These are phyloP conservation scores for Clostera curtula DNA, from an alignment of 2,888 invertebrate genomes.

Conservation along the genomic window DNA sequence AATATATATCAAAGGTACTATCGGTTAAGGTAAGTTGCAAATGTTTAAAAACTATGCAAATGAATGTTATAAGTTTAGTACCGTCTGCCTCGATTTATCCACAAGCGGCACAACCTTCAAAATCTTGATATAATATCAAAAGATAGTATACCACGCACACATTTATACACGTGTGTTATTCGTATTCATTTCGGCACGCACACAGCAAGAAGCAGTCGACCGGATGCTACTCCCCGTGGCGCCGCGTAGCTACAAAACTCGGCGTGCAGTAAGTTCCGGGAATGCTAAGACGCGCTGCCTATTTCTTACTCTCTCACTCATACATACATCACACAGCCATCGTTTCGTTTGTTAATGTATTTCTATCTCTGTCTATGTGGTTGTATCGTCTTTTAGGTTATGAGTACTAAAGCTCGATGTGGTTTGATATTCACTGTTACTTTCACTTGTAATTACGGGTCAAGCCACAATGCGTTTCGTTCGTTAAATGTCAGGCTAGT, in stretches of 20 bases:
- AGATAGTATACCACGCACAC: slow-evolving; percentile 39
- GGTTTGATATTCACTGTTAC: slow-evolving; percentile 5
- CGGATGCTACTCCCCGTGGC: slow-evolving; percentile 93
- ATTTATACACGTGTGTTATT: slow-evolving; percentile 64
- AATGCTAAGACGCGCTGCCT: slow-evolving; percentile 46
- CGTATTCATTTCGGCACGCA: slow-evolving; percentile 33
- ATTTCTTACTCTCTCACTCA: slow-evolving; percentile 51
- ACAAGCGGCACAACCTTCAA: slow-evolving; percentile 19
- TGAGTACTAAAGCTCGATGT: slow-evolving; percentile 25
- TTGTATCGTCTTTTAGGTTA: slow-evolving; percentile 27
- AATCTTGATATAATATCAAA: slow-evolving; percentile 10
- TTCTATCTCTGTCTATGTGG: slow-evolving; percentile 23
- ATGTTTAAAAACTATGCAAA: too few relatives aligned
- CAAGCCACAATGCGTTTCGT: too few relatives aligned
- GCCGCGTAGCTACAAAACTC: slow-evolving; percentile 94
- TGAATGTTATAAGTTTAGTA: not conserved
- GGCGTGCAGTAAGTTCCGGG: slow-evolving; percentile 92
- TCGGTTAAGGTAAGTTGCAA: too few relatives aligned
- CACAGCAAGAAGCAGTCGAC: slow-evolving; percentile 79
- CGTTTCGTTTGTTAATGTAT: slow-evolving; percentile 35
- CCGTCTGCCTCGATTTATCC: slow-evolving; percentile 32
- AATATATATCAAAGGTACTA: too few relatives aligned
- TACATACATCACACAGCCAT: slow-evolving; percentile 49
- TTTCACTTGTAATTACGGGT: too few relatives aligned
- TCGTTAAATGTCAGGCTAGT: too few relatives aligned